Base-by-base conservation (phyloP, 2,113 vertebrate genomes). In the zebrafish (Danio rerio) region DNA sequence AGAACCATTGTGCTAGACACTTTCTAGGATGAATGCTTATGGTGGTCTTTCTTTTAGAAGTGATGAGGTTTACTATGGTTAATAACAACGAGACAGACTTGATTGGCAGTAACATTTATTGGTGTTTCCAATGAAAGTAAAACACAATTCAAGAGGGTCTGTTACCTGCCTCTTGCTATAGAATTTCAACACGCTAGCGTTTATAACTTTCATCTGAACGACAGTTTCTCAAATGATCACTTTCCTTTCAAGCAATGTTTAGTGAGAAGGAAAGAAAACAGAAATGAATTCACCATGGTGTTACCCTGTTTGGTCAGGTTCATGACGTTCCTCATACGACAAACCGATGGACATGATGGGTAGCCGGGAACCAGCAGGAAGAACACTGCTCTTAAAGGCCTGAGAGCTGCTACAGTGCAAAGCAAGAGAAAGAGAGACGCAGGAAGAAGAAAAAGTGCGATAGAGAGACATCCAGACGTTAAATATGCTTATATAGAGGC, bases 61-160 rank as follows among this genome's bases (percentile, higher is more conserved):
- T 31, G 31, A 31, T 31, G 31, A 31, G 31, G 31, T 31, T 31
- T 31, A 31, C 49, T 52, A 52, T 1, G 1, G 1, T 1, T 9
- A 52, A 52, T 58, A 80, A 63, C 78, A 73, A 56, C 13, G 56
- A 72, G 47, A 0, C 83, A 85, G 85, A 83, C 40, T 40, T 87
- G 42, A 89, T 92, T 78, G 86, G 87, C 86, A 86, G 88, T 87
- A 88, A 91, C 91, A 88, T 93, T 94, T 94, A 94, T 93, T 94
- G 50, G 9, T 89, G 75, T 89, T 89, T 89, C 71, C 80, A 88
- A 90, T 87, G 82, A 88, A 85, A 90, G 82, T 89, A 90, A 93
- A 91, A 94, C 87, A 89, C 89, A 88, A 86, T 81, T 78, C 56
- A 81, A 50, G n/a, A 70, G 83, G 58, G 49, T 82, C 70, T 63